Percentiles rank a stretch among this genome's conserved stretches.
phyloP scores from a whole-genome alignment of 2,797 vertebrate species.

The Petrocephalus schoutedeni region DNA sequence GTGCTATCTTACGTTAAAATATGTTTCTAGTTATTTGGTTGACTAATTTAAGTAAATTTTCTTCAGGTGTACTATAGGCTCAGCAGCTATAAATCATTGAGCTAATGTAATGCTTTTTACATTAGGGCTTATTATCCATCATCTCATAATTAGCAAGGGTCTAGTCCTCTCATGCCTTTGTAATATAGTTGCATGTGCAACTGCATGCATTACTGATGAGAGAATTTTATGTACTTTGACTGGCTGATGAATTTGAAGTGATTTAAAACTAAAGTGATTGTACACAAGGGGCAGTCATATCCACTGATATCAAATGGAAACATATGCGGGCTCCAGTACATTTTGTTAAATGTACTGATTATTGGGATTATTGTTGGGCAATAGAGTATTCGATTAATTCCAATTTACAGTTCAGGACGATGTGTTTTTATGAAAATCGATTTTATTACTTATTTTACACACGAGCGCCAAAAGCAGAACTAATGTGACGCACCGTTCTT shows the following conservation, averaged over 20 bases:
- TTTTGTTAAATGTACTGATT: not conserved
- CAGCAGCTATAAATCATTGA: not conserved
- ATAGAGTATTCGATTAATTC: too few species aligned
- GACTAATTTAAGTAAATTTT: not conserved
- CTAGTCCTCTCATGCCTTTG: not conserved
- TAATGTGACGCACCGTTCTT: too few species aligned
- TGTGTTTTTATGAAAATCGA: too few species aligned
- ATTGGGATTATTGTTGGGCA: not conserved
- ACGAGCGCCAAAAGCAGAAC: too few species aligned
- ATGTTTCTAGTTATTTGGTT: not conserved
- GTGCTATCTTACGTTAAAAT: not conserved
- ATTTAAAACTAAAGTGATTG: not conserved
- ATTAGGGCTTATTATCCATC: not conserved
- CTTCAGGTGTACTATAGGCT: not conserved
- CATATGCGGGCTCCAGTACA: not conserved
- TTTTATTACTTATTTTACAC: too few species aligned
- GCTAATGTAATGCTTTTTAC: not conserved
- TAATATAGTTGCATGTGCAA: not conserved
- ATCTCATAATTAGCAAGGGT: not conserved
- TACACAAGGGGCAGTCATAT: not conserved
- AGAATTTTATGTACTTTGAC: constrained; percentile 5
- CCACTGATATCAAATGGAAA: not conserved
- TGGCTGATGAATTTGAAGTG: not conserved
- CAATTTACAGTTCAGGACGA: too few species aligned
- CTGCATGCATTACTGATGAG: not conserved